Evolutionary conservation across 1,140 invertebrate species (phyloP).

Genomic region (Spodoptera litura): DNA sequence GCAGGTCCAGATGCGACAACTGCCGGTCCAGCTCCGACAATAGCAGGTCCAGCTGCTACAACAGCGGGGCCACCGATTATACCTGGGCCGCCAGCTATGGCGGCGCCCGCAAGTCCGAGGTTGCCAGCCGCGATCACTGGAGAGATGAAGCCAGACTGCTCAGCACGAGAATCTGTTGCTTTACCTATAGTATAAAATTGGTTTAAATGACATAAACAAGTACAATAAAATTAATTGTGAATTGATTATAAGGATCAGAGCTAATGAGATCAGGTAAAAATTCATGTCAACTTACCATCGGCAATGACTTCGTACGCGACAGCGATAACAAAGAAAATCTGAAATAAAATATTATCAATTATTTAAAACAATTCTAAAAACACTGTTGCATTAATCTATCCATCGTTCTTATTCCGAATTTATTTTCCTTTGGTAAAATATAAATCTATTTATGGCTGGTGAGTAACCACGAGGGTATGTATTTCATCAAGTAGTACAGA

Average conservation of each 20-base stretch:
- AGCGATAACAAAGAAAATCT: slow-evolving; percentile 82
- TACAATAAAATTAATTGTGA: too few relatives aligned
- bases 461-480: too few relatives aligned
- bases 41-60: slow-evolving; percentile 41
- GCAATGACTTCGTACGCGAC: slow-evolving; percentile 76
- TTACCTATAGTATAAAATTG: slow-evolving; percentile 54
- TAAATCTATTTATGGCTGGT: too few relatives aligned
- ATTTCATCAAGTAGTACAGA: too few relatives aligned
- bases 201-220: too few relatives aligned
- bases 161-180: slow-evolving; percentile 63
- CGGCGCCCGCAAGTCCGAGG: slow-evolving; percentile 38
- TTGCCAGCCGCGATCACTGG: slow-evolving; percentile 48
- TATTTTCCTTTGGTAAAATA: too few relatives aligned
- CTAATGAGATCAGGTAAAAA: too few relatives aligned
- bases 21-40: slow-evolving; percentile 34
- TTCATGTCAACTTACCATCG: slow-evolving; percentile 63
- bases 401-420: too few relatives aligned
- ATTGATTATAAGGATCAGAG: too few relatives aligned
- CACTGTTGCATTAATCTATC: too few relatives aligned
- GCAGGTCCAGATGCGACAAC: neutral
- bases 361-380: neutral
- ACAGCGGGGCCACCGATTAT: slow-evolving; percentile 48
- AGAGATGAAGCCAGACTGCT: slow-evolving; percentile 60
- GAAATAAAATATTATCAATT: slow-evolving; percentile 50
- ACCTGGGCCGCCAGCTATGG: too few relatives aligned